These are phyloP conservation scores for Scleropages formosus DNA, from an alignment of 2,797 vertebrate genomes.

Conservation along the genomic window DNA sequence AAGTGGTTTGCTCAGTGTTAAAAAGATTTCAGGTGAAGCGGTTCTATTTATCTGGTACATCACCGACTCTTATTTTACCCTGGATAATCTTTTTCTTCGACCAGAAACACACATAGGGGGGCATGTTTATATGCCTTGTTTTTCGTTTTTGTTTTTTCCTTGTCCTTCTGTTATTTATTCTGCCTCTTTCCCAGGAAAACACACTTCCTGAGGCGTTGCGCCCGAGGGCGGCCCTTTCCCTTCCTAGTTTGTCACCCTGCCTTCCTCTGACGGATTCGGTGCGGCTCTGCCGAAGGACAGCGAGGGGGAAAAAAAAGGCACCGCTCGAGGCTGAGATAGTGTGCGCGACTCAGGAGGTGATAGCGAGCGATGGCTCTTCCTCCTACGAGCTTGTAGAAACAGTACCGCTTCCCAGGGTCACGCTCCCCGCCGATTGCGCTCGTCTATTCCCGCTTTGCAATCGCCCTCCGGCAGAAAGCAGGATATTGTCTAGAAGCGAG, in stretches of 20 bases:
- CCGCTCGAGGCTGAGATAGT: slow-evolving; percentile 40
- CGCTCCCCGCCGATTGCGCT: slow-evolving; percentile 51
- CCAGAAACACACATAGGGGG: background rate
- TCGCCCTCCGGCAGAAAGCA: slow-evolving; percentile 45
- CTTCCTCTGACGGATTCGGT: slow-evolving; percentile 59
- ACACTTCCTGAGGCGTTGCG: slow-evolving; percentile 65
- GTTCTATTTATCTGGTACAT: slow-evolving; percentile 13
- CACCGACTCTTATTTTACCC: slow-evolving; percentile 19
- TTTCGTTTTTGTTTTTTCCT: slow-evolving; percentile 10
- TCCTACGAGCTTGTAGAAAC: slow-evolving; percentile 61
- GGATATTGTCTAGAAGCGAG: slow-evolving; percentile 53
- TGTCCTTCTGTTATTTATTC: background rate
- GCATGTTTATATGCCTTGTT: slow-evolving; percentile 8
- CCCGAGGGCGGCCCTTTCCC: slow-evolving; percentile 51
- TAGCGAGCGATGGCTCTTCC: slow-evolving; percentile 63
- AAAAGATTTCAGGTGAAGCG: slow-evolving; percentile 27
- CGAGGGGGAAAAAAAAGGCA: slow-evolving; percentile 32
- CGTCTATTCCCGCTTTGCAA: slow-evolving; percentile 42
- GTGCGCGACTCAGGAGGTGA: slow-evolving; percentile 26
- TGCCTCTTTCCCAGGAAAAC: slow-evolving; percentile 27
- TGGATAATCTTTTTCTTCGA: background rate
- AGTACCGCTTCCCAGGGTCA: slow-evolving; percentile 59
- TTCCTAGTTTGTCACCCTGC: slow-evolving; percentile 55
- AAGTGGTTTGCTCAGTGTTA: slow-evolving; percentile 29
- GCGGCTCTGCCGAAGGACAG: slow-evolving; percentile 54